phyloP scores from a whole-genome alignment of 2,888 invertebrate genomes.

The Tryphoninae sp. region DNA sequence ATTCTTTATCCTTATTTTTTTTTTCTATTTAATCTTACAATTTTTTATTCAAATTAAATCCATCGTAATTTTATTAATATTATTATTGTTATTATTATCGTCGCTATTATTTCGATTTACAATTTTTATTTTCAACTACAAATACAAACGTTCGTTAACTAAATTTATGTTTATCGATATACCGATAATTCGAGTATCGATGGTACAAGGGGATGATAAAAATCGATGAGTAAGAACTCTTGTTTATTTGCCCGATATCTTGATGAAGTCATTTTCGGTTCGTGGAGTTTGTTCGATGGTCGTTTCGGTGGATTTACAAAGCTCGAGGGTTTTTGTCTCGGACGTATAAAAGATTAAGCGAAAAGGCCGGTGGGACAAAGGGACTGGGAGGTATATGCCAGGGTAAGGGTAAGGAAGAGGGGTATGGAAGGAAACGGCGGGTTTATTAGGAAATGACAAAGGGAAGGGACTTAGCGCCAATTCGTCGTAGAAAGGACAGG shows the following conservation, averaged over 20 bases:
- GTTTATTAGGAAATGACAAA: conserved; percentile 60
- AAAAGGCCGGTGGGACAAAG: conserved; percentile 44
- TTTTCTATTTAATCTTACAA: background rate
- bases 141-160: no score
- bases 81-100: background rate
- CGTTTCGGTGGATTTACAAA: conserved; percentile 30
- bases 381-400: conserved; percentile 30
- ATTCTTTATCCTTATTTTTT: no score
- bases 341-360: conserved; percentile 47
- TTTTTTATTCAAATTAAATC: background rate
- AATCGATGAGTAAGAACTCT: background rate
- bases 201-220: background rate
- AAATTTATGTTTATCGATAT: background rate
- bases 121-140: background rate
- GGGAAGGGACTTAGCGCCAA: conserved; percentile 54
- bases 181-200: conserved; percentile 13
- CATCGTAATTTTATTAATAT: no score
- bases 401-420: conserved; percentile 67
- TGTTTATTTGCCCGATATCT: conserved; percentile 7
- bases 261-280: conserved; percentile 39
- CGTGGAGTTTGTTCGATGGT: conserved; percentile 16
- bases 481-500: conserved; percentile 55
- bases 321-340: conserved; percentile 33
- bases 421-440: conserved; percentile 46
- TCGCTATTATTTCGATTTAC: background rate